Conservation (phyloP, 2,113 vertebrate genomes). For the Coregonus clupeaformis region DNA sequence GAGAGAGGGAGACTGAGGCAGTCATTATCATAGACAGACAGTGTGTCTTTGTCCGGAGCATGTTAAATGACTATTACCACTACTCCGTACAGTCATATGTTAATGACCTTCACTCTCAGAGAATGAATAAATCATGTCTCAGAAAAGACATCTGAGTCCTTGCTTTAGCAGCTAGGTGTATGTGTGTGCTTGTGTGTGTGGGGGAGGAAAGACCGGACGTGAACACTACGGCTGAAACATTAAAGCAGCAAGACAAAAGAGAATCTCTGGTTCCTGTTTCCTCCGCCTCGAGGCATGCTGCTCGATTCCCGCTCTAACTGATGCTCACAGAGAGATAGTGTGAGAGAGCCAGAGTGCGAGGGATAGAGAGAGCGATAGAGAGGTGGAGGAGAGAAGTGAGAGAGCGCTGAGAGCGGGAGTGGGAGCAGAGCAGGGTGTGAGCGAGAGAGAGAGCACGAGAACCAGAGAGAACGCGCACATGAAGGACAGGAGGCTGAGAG, state of each 20-base stretch:
- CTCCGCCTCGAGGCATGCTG: conserved; percentile 36
- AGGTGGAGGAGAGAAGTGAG: conserved; percentile 14
- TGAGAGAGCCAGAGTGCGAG: conserved; percentile 50
- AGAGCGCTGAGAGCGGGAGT: conserved; percentile 40
- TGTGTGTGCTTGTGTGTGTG: conserved; percentile 59
- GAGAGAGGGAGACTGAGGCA: too few species aligned
- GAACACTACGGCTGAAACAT: conserved; percentile 45
- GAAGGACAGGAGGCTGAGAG: conserved; percentile 9
- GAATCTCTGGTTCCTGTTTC: conserved; percentile 41
- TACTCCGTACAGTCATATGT: too few species aligned
- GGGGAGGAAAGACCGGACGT: conserved; percentile 26
- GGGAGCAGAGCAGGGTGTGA: conserved; percentile 48
- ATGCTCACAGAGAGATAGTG: conserved; percentile 50
- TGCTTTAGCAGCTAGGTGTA: conserved; percentile 15
- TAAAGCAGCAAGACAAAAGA: conserved; percentile 60
- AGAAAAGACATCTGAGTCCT: neutral
- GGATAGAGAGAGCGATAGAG: conserved; percentile 44
- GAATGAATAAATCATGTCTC: neutral
- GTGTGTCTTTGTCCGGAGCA: too few species aligned
- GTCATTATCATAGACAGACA: too few species aligned
- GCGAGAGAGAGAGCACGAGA: conserved; percentile 39
- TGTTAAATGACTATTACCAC: too few species aligned
- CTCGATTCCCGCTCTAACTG: conserved; percentile 44
- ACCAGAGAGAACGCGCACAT: conserved; percentile 34
- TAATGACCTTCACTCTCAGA: too few species aligned